Evolutionary conservation across 2,888 invertebrate genomes (phyloP), one percentile per base, ranked within the genome.

Genomic region (Cyaniris semiargus): DNA sequence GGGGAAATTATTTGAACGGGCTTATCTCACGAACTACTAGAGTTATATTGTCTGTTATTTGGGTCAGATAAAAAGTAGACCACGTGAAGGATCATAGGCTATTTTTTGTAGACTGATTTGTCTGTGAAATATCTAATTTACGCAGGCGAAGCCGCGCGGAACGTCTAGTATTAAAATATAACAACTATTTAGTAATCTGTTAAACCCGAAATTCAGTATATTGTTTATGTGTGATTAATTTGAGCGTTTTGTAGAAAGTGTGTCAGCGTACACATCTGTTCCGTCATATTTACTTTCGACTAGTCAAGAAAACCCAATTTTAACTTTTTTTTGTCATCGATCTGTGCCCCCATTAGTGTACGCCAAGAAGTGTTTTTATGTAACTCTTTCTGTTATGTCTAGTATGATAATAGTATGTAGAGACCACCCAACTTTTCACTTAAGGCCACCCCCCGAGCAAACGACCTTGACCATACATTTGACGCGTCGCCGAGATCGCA

Each of bases 221-320:
- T 66, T 66, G 66, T 66, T 66, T 31, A 66, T 66, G 66, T 72
- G 72, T 72, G 72, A 38, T 72, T 44, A 72, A 72, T 72, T 72
- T 72, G 44, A n/a, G 3, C 72, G 38, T 72, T 72, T 72, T 38
- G 72, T 71, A 71, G 71, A 74, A 74, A 74, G 74, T 74, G 48
- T 74, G 74, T 27, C 74, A 74, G 48, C 23, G n/a, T n/a, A 44
- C 23, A 23, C 74, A 74, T 74, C 44, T 74, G 74, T 27, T 53
- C 74, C 8, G 44, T 48, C 23, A 53, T 48, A 74, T 74, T 74
- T 74, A 53, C 74, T 53, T 71, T 71, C 34, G 38, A 71, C 23
- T 71, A 38, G 71, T 71, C 27, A 66, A 66, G 31, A 31, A 66
- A 66, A 66, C 27, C 66, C 66, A 66, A 66, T 66, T 31, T 66